phyloP scores from a whole-genome alignment of 2,888 invertebrate genomes.

The Chrysomela aeneicollis region DNA sequence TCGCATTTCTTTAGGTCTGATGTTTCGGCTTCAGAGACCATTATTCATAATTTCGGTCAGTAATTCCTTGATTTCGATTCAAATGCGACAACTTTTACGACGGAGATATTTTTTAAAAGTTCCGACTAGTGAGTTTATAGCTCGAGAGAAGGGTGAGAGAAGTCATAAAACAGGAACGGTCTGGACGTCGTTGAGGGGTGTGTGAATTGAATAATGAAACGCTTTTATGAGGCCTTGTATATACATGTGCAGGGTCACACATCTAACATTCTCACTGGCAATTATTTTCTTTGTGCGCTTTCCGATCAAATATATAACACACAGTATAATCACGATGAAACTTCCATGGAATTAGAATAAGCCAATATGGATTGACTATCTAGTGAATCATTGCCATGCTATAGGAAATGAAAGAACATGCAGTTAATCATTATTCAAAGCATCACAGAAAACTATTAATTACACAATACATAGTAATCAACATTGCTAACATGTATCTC shows the following conservation, averaged over 20 bases:
- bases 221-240: neutral
- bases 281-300: no score
- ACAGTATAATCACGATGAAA: no score
- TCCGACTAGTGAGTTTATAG: conserved; percentile 46
- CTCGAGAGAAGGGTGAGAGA: conserved; percentile 44
- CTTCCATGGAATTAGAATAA: no score
- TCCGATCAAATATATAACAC: no score
- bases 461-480: no score
- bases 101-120: conserved; percentile 23
- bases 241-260: neutral
- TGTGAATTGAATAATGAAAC: conserved; percentile 1
- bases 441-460: no score
- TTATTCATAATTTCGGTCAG: conserved; percentile 57
- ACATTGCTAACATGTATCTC: no score
- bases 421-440: no score
- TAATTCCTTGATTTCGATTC: conserved; percentile 53
- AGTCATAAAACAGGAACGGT: conserved; percentile 46
- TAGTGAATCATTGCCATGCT: no score
- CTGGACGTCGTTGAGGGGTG: neutral
- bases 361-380: no score
- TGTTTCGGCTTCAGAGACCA: conserved; percentile 50
- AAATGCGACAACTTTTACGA: conserved; percentile 58
- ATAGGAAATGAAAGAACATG: no score
- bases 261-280: no score
- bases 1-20: conserved; percentile 45